Conservation (phyloP, 2,113 vertebrate genomes). For the Hucho hucho region DNA sequence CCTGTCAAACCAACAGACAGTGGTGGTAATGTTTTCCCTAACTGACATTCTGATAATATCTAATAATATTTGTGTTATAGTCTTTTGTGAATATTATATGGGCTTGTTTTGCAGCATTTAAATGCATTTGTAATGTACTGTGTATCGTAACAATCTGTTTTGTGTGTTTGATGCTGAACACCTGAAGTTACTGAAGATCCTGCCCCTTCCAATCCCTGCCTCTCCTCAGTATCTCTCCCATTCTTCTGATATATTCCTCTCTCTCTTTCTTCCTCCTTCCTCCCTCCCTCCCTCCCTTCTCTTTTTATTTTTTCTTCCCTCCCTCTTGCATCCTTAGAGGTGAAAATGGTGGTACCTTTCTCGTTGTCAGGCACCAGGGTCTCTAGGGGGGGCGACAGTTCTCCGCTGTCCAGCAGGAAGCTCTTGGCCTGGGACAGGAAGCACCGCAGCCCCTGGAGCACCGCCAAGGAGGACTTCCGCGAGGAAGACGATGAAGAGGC, state of each 20-base stretch:
- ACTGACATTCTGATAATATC: conserved; percentile 1
- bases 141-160: too few species aligned
- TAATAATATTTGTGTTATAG: not conserved
- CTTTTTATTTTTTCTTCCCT: too few species aligned
- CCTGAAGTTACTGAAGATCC: too few species aligned
- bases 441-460: conserved; percentile 75
- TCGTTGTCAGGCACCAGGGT: conserved; percentile 76
- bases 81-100: not conserved
- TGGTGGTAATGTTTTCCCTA: not conserved
- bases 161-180: too few species aligned
- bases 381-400: conserved; percentile 76
- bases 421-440: conserved; percentile 79
- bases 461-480: conserved; percentile 51
- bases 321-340: too few species aligned
- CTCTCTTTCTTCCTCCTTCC: too few species aligned
- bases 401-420: conserved; percentile 70
- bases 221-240: too few species aligned
- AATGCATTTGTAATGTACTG: too few species aligned
- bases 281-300: too few species aligned
- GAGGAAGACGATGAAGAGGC: conserved; percentile 8
- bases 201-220: too few species aligned
- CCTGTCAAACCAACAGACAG: not conserved
- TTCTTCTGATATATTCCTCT: too few species aligned
- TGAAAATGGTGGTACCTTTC: conserved; percentile 65
- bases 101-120: too few species aligned